These are phyloP conservation scores for Paramormyrops kingsleyae DNA, from an alignment of 2,113 vertebrate species.

Conservation along the genomic window DNA sequence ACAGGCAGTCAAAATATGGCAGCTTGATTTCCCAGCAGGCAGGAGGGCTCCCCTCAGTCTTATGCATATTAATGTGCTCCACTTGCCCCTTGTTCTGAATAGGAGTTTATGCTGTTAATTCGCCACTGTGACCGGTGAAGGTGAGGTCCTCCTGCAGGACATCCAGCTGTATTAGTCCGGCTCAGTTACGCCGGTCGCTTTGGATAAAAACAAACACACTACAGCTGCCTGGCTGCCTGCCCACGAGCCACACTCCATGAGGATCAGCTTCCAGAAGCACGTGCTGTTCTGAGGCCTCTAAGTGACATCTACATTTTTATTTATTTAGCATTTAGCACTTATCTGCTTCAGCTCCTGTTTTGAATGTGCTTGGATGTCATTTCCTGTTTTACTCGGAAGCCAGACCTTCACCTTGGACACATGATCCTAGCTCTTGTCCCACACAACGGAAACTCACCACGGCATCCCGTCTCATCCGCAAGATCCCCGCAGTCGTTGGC, in stretches of 20 bases:
- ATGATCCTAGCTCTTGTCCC: neutral
- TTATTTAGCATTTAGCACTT: neutral
- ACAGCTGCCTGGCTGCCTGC: neutral
- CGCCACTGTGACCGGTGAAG: neutral
- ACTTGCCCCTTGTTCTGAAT: neutral
- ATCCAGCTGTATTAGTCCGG: neutral
- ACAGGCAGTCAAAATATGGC: neutral
- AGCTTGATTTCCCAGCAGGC: neutral
- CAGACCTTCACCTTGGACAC: neutral
- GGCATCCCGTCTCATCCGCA: conserved; percentile 74
- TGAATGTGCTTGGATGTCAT: neutral
- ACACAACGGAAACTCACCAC: conserved; percentile 58
- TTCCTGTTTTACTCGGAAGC: neutral
- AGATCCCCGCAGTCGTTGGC: conserved; percentile 82
- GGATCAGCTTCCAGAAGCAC: neutral
- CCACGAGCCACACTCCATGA: neutral
- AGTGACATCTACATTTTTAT: neutral
- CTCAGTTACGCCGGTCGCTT: neutral
- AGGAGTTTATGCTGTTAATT: neutral
- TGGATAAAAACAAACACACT: neutral
- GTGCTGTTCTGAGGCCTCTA: neutral
- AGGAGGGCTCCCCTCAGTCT: neutral
- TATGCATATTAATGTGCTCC: neutral
- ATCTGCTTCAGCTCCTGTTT: neutral
- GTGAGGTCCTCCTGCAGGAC: neutral